Conservation (phyloP, 2,113 vertebrate species). For the Osmerus mordax region DNA sequence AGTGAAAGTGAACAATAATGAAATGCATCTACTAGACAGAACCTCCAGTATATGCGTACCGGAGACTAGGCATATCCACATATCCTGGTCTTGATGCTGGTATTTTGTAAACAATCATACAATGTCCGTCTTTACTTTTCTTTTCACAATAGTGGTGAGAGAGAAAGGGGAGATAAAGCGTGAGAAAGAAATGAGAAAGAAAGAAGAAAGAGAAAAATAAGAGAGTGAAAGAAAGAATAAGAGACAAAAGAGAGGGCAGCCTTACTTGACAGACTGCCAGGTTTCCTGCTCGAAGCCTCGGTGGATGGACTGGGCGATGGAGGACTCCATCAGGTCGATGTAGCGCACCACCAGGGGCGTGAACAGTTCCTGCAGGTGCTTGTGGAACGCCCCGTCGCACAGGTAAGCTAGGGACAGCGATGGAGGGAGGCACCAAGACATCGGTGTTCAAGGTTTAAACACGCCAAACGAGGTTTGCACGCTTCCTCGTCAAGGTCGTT, state of each 20-base stretch:
- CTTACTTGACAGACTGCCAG: slow-evolving; percentile 97
- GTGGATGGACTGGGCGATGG: slow-evolving; percentile 96
- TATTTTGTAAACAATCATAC: too few species aligned
- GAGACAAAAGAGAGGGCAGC: slow-evolving; percentile 37
- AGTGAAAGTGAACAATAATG: too few species aligned
- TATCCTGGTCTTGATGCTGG: too few species aligned
- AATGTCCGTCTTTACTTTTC: background rate
- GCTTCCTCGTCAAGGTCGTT: background rate
- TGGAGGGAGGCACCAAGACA: background rate
- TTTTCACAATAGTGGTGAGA: background rate
- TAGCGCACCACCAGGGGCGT: slow-evolving; percentile 93
- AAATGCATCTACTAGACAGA: too few species aligned
- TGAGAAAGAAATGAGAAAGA: background rate
- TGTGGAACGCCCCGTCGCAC: slow-evolving; percentile 93
- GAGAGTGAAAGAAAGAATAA: slow-evolving; percentile 5
- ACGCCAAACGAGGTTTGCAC: background rate
- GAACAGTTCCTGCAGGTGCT: slow-evolving; percentile 93
- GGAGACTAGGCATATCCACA: too few species aligned
- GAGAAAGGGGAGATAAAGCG: background rate
- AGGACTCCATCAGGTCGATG: slow-evolving; percentile 98
- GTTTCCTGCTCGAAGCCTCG: slow-evolving; percentile 94
- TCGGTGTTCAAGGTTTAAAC: background rate
- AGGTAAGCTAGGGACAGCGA: slow-evolving; percentile 81
- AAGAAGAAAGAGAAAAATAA: background rate
- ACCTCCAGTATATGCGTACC: too few species aligned